Conservation (phyloP, 1,140 invertebrate genomes). For the Adoxophyes honmai region DNA sequence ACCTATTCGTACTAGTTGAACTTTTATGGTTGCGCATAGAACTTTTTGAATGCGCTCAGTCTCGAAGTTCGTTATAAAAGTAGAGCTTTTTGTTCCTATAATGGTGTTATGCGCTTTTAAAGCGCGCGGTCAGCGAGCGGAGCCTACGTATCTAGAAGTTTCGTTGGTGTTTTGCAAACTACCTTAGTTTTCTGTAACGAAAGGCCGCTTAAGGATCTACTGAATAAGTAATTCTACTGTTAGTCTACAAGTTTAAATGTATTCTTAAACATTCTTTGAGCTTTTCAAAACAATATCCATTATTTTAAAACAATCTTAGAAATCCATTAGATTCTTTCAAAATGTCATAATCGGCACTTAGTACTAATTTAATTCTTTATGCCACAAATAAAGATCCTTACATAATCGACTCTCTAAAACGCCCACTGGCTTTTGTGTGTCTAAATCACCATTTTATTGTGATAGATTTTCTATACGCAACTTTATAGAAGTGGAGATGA, state of each 20-base stretch:
- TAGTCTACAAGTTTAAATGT: too few species aligned
- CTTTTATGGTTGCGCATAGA: conserved; percentile 34
- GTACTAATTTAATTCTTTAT: too few species aligned
- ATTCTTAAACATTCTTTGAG: too few species aligned
- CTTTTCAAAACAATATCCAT: too few species aligned
- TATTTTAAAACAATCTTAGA: too few species aligned
- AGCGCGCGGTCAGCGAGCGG: conserved; percentile 7
- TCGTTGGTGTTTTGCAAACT: not conserved
- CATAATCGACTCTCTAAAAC: not conserved
- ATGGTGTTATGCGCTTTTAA: conserved; percentile 30
- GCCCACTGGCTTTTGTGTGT: not conserved
- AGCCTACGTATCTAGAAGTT: not conserved
- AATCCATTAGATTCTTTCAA: too few species aligned
- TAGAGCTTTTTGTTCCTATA: conserved; percentile 37
- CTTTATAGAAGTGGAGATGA: too few species aligned
- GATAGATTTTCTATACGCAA: too few species aligned
- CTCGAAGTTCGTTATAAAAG: conserved; percentile 32
- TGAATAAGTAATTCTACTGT: too few species aligned
- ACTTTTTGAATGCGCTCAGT: conserved; percentile 32
- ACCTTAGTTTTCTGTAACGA: too few species aligned
- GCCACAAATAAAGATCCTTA: not conserved
- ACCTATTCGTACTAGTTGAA: conserved; percentile 26
- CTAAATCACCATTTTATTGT: not conserved
- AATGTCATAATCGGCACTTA: too few species aligned
- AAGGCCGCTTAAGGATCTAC: too few species aligned